Base-by-base conservation (phyloP, 2,113 vertebrate genomes). In the Hydrolagus affinis region DNA sequence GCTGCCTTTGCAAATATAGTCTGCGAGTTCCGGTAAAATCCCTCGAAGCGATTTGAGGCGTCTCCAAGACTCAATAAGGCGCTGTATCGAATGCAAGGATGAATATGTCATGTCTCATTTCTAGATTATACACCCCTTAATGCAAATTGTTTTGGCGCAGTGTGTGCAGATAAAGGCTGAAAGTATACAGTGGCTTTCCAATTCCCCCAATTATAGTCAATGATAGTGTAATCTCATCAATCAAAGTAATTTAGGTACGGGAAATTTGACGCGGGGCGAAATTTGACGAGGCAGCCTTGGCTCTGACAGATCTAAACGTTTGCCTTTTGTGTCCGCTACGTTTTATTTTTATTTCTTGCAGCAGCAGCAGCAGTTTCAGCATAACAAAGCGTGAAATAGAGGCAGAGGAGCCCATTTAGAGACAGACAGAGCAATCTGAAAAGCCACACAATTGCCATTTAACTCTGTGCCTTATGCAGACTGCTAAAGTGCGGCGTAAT, bases 181-280 rank as follows among this genome's bases (percentile, higher is more conserved):
- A 44, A 44, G 44, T 44, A 44, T 44, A 44, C 44, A 44, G 44
- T 44, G 6, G 6, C 44, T 44, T 44, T 44, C 44, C 44, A 44
- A 44, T 44, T 44, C 6, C 6, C 44, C 44, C 6, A 3, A 44
- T 44, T 44, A 44, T 44, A 44, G 44, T 3, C 2, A 44, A 44
- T 44, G 44, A 44, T 44, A 44, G 44, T 6, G 25, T 66, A 66
- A 66, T 25, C 60, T 21, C 64, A 25, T 30, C 15, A 3, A 73
- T 57, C 73, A n/a, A 62, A 86, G 72, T 78, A 80, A 71, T 83
- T 86, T 62, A 83, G 28, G n/a, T 59, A 56, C 14, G 14, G 14
- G 74, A 86, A 74, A 80, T 70, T 64, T 69, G 77, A 83, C 74
- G 75, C 69, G 69, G 80, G 72, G 80, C 56, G 68, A 85, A 86